phyloP scores from a whole-genome alignment of 1,140 invertebrate genomes.

The Drosophila kurseongensis region DNA sequence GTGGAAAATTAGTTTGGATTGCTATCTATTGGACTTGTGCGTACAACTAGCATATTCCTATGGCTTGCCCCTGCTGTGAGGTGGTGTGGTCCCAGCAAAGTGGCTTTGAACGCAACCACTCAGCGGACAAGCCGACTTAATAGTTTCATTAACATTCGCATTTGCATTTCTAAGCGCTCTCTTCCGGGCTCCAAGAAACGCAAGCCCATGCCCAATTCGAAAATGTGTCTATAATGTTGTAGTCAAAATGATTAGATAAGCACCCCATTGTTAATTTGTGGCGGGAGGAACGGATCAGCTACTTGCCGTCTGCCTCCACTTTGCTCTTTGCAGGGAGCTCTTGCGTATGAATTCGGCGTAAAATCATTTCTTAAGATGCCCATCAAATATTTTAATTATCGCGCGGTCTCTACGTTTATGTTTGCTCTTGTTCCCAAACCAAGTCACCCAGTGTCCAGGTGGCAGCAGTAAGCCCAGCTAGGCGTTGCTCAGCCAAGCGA shows the following conservation, averaged over 20 bases:
- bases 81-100: background rate
- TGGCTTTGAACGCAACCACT: background rate
- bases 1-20: slow-evolving; percentile 72
- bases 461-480: slow-evolving; percentile 13
- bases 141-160: slow-evolving; percentile 27
- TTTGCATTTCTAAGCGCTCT: slow-evolving; percentile 71
- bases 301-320: background rate
- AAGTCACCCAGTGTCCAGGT: slow-evolving; percentile 3
- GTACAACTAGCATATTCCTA: background rate
- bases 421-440: slow-evolving; percentile 22
- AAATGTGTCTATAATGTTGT: slow-evolving; percentile 65
- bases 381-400: slow-evolving; percentile 82
- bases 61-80: slow-evolving; percentile 5
- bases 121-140: slow-evolving; percentile 1
- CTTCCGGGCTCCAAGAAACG: slow-evolving; percentile 68
- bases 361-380: slow-evolving; percentile 76
- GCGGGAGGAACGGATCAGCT: slow-evolving; percentile 5
- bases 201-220: slow-evolving; percentile 24
- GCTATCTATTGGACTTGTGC: slow-evolving; percentile 19
- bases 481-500: slow-evolving; percentile 44
- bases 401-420: slow-evolving; percentile 46
- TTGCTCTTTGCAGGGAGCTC: slow-evolving; percentile 14
- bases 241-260: slow-evolving; percentile 71
- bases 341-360: slow-evolving; percentile 71
- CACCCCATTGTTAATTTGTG: slow-evolving; percentile 55